These are phyloP conservation scores for Etheostoma spectabile DNA, from an alignment of 2,113 vertebrate genomes.

Conservation along the genomic window DNA sequence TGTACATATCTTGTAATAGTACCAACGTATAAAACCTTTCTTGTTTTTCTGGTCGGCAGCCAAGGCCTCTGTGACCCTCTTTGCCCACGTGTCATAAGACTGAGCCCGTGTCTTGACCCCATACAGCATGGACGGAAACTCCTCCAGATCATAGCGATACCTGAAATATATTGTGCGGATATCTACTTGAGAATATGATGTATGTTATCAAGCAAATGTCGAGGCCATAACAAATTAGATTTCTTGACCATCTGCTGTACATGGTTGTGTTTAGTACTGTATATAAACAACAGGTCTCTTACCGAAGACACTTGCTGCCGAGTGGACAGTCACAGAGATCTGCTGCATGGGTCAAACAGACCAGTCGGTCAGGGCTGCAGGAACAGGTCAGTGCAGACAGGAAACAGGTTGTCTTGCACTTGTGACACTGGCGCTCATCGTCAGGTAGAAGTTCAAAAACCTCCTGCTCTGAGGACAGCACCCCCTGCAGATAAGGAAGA, in stretches of 20 bases:
- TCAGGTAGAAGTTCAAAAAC: slow-evolving; percentile 97
- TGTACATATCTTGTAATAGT: not conserved
- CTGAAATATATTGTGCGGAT: slow-evolving; percentile 73
- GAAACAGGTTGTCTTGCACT: slow-evolving; percentile 98
- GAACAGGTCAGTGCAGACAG: slow-evolving; percentile 96
- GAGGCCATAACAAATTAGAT: not conserved
- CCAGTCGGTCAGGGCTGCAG: slow-evolving; percentile 92
- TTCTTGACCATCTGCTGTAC: not conserved
- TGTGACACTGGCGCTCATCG: slow-evolving; percentile 95
- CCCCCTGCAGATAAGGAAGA: slow-evolving; percentile 85
- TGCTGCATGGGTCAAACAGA: slow-evolving; percentile 91
- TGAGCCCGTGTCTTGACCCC: slow-evolving; percentile 96
- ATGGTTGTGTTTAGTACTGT: not conserved
- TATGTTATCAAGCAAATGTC: not conserved
- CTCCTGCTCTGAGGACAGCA: slow-evolving; percentile 94
- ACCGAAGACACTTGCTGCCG: slow-evolving; percentile 95
- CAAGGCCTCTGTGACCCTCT: slow-evolving; percentile 93
- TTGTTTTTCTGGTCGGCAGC: slow-evolving; percentile 94
- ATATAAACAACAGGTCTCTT: not conserved
- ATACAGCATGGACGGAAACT: slow-evolving; percentile 93
- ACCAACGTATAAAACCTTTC: slow-evolving; percentile 86
- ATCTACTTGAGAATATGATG: not conserved
- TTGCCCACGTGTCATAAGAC: slow-evolving; percentile 97
- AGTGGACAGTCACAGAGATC: slow-evolving; percentile 94
- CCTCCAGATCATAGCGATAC: slow-evolving; percentile 94